A percentile compares a stretch with the other conserved stretches of the same genome.
phyloP scores from a whole-genome alignment of 2,888 invertebrate genomes.

The Adelognathus sp. region DNA sequence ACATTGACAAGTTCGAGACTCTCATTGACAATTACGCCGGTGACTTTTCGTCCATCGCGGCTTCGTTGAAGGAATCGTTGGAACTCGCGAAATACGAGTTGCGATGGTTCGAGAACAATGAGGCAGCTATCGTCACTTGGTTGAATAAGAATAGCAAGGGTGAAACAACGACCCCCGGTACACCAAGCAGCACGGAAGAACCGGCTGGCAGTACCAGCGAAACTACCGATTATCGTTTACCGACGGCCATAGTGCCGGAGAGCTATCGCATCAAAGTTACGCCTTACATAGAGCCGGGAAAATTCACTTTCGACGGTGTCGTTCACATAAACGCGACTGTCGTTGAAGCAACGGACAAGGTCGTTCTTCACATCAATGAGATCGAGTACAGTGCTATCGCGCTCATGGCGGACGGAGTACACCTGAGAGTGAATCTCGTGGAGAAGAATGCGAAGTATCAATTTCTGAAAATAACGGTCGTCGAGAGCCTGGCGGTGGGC shows the following conservation, averaged over 20 bases:
- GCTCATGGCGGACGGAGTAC: conserved; percentile 42
- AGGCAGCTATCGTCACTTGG: conserved; percentile 58
- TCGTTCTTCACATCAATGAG: conserved; percentile 68
- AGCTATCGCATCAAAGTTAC: conserved; percentile 82
- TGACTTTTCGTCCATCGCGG: conserved; percentile 33
- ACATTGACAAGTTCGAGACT: conserved; percentile 61
- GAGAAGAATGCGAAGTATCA: conserved; percentile 74
- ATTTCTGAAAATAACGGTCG: conserved; percentile 82
- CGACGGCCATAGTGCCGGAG: conserved; percentile 82
- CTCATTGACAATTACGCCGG: conserved; percentile 56
- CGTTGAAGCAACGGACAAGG: conserved; percentile 46
- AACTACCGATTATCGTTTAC: conserved; percentile 81
- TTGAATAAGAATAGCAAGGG: conserved; percentile 40
- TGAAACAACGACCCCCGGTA: conserved; percentile 14
- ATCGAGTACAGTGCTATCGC: conserved; percentile 16
- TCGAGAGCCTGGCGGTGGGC: conserved; percentile 76
- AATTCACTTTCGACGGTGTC: conserved; percentile 69
- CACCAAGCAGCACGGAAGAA: neutral
- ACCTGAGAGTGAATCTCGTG: neutral
- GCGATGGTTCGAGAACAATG: conserved; percentile 62
- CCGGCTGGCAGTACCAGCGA: conserved; percentile 13
- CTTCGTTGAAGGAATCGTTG: conserved; percentile 61
- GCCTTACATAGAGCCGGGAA: conserved; percentile 81
- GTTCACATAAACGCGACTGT: conserved; percentile 67
- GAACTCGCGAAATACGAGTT: conserved; percentile 67